Conservation (phyloP, 2,888 invertebrate species). For the Cephus sareptanus region DNA sequence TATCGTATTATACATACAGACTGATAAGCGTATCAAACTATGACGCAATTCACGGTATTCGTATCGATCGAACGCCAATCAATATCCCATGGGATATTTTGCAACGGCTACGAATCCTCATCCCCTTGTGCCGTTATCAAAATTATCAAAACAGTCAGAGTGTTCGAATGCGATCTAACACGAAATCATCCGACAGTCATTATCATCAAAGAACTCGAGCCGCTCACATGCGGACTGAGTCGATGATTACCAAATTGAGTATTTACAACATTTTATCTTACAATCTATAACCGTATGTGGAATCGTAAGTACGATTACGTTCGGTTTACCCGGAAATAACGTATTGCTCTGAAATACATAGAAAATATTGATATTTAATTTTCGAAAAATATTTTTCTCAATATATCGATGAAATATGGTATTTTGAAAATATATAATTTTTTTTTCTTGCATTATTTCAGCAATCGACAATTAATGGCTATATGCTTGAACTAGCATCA, state of each 20-base stretch:
- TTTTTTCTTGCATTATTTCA: not conserved
- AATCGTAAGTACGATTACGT: not conserved
- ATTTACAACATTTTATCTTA: not conserved
- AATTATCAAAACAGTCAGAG: slow-evolving; percentile 24
- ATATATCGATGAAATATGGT: not conserved
- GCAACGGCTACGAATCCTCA: not conserved
- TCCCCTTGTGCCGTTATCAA: not conserved
- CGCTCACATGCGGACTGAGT: slow-evolving; percentile 17
- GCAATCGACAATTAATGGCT: not conserved
- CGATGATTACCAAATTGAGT: not conserved
- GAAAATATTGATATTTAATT: not conserved
- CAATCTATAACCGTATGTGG: too few species aligned
- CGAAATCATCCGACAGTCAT: slow-evolving; percentile 49
- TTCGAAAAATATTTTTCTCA: not conserved
- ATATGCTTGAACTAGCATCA: not conserved
- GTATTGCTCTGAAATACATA: not conserved
- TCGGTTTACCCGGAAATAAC: not conserved
- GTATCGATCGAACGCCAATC: not conserved
- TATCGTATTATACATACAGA: not conserved
- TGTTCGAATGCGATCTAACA: slow-evolving; percentile 52
- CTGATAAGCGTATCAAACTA: not conserved
- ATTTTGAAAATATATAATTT: not conserved
- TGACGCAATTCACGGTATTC: not conserved
- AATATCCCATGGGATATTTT: not conserved
- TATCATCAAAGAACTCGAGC: slow-evolving; percentile 57